Evolutionary conservation across 92 coral and sea anemone species (phyloP).

Genomic region (Umimayanthus chanpuru): DNA sequence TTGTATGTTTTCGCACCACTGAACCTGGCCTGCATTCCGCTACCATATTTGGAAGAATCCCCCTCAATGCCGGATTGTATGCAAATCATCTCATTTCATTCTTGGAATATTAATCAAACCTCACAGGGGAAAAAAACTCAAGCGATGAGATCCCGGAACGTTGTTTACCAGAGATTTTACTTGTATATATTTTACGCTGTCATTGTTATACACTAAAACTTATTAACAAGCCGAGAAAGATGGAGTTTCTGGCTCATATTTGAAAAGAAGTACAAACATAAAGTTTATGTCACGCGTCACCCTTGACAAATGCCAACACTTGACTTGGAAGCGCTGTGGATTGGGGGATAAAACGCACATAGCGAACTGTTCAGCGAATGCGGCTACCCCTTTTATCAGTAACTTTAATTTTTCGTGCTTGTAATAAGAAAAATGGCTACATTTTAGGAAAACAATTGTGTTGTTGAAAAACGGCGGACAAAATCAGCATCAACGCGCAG

Average conservation of each 20-base stretch:
- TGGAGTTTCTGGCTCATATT: background rate
- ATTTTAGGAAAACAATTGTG: background rate
- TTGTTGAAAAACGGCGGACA: background rate
- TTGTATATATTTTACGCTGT: background rate
- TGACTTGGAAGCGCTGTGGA: background rate
- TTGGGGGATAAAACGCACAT: background rate
- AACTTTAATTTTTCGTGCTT: conserved; percentile 11
- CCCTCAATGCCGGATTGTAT: conserved; percentile 38
- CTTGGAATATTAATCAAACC: conserved; percentile 30
- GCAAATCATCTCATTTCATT: conserved; percentile 39
- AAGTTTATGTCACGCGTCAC: conserved; percentile 12
- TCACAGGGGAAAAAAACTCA: conserved; percentile 7
- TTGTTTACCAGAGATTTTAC: conserved; percentile 11
- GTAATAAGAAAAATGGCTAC: background rate
- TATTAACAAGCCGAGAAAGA: background rate
- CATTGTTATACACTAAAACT: background rate
- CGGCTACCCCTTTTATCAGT: background rate
- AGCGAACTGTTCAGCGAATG: conserved; percentile 12
- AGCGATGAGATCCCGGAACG: conserved; percentile 17
- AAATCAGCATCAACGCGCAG: conserved; percentile 4
- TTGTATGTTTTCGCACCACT: conserved; percentile 34
- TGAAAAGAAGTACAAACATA: background rate
- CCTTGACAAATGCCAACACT: background rate
- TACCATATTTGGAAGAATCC: conserved; percentile 79
- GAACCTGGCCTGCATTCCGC: conserved; percentile 78